Evolutionary conservation across 2,797 vertebrate genomes (phyloP), one percentile per base, ranked within the genome.

Genomic region (Rhynchotus rufescens): DNA sequence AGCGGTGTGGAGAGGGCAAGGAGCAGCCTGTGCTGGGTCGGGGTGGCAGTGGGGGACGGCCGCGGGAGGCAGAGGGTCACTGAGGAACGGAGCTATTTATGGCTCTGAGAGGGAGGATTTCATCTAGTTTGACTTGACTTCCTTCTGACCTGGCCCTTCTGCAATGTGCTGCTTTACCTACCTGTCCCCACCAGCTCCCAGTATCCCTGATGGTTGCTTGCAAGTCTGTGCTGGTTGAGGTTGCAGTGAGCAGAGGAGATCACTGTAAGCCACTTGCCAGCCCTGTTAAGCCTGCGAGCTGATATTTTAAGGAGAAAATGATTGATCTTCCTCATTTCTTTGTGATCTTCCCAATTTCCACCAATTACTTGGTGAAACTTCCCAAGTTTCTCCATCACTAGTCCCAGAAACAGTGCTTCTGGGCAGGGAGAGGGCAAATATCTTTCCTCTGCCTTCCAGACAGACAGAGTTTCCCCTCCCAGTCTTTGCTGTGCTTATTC

Each of bases 1-100:
- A 95, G 94, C 94, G 83, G 94, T 96, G 84, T 93, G 89, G 80
- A 95, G 94, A 95, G 94, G 91, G 86, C 90, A 94, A 94, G 96
- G 94, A 95, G 94, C 92, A 94, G 83, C 40, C 73, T 84, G 85
- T 73, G 64, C 87, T 92, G 80, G n/a, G 34, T 68, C 78, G 25
- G 68, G 64, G 89, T 20, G 74, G 93, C 87, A 75, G 74, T 74
- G 25, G 90, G 72, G 61, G 88, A 52, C 52, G 57, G 73, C 78
- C 88, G 73, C 0, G 0, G 22, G 76, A 83, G 93, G 78, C 73
- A 2, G 32, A 84, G 86, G 89, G 86, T 93, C 94, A 91, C 78
- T 73, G 72, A 54, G 69, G 71, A 87, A 81, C 9, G 75, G 72
- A 89, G 38, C 88, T 95, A 90, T 94, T 95, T 96, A 93, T 87